Conservation (phyloP, 2,797 vertebrate species). For the Phyllotis vaccarum region DNA sequence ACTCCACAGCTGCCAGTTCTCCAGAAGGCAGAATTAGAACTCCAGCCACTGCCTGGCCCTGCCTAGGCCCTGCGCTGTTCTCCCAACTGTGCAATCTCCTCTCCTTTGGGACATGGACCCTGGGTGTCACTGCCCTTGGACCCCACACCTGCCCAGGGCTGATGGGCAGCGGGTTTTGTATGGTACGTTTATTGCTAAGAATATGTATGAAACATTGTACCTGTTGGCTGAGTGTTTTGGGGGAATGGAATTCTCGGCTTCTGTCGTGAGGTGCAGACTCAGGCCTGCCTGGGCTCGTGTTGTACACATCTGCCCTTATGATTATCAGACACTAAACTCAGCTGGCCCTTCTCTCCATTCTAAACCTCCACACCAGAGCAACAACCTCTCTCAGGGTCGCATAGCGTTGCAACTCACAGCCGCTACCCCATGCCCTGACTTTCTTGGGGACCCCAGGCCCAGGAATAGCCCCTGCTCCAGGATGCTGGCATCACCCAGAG, state of each 20-base stretch:
- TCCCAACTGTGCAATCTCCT: not conserved
- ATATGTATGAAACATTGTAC: conserved; percentile 69
- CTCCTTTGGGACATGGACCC: conserved; percentile 44
- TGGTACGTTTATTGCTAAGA: conserved; percentile 61
- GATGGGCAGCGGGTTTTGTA: conserved; percentile 69
- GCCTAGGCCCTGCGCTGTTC: not conserved
- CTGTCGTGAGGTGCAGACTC: too few relatives aligned
- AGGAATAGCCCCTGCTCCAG: not conserved
- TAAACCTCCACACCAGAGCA: not conserved
- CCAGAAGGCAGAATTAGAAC: not conserved
- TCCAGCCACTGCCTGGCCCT: not conserved
- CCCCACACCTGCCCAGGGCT: not conserved
- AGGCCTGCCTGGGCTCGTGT: not conserved
- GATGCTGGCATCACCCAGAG: not conserved
- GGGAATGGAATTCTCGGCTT: not conserved
- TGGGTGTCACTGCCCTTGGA: conserved; percentile 28
- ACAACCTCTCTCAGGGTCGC: not conserved
- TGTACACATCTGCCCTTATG: not conserved
- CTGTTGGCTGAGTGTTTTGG: not conserved
- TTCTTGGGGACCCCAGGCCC: not conserved
- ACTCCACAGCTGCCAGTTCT: not conserved
- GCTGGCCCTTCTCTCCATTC: not conserved
- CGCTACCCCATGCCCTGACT: too few relatives aligned
- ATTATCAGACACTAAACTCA: not conserved
- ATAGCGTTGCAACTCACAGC: not conserved